Evolutionary conservation across 1,140 invertebrate genomes (phyloP).

Genomic region (Portunus trituberculatus): DNA sequence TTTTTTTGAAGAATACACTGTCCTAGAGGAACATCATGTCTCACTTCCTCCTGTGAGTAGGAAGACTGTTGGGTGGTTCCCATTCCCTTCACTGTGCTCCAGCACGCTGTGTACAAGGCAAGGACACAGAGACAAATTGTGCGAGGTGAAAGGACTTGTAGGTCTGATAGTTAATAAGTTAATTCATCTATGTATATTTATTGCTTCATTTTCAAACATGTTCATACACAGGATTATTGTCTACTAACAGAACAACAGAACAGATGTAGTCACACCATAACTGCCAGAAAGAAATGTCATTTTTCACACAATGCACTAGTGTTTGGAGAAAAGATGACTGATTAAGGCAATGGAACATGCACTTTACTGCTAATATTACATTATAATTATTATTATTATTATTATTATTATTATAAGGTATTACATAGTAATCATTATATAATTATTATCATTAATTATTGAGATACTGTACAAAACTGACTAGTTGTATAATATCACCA

Average conservation of each 20-base stretch:
- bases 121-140: too few relatives aligned
- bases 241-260: not conserved
- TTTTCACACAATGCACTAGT: not conserved
- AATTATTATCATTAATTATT: slow-evolving; percentile 42
- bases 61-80: too few relatives aligned
- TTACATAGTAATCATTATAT: too few relatives aligned
- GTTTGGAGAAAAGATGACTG: not conserved
- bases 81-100: too few relatives aligned
- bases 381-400: not conserved
- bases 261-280: not conserved
- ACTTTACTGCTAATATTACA: not conserved
- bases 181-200: not conserved
- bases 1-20: too few relatives aligned
- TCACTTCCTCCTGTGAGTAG: too few relatives aligned
- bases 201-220: not conserved
- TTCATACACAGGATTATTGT: not conserved
- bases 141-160: too few relatives aligned
- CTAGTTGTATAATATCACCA: slow-evolving; percentile 58
- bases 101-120: too few relatives aligned
- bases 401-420: not conserved
- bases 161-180: not conserved
- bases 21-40: too few relatives aligned
- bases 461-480: slow-evolving; percentile 28
- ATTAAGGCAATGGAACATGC: not conserved
- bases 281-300: not conserved